Conservation (phyloP, 2,797 vertebrate species). For the Zenarchopterus dispar region DNA sequence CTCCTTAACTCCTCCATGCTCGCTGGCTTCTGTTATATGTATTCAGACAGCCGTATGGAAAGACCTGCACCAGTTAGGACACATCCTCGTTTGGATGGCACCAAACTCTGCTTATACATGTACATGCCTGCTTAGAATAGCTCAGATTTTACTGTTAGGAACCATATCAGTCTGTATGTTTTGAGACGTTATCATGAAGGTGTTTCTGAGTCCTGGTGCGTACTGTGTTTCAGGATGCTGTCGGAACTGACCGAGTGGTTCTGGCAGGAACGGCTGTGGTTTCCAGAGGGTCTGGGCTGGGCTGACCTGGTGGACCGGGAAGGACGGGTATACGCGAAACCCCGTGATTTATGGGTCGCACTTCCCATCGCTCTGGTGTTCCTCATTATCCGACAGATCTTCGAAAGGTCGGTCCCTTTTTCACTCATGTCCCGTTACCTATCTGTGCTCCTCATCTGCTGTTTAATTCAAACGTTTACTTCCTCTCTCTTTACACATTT, state of each 20-base stretch:
- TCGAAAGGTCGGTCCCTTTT: conserved; percentile 87
- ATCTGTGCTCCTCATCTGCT: neutral
- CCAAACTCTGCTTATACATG: conserved; percentile 12
- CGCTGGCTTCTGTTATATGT: conserved; percentile 36
- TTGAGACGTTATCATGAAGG: neutral
- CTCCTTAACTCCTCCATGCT: conserved; percentile 31
- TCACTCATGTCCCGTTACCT: neutral
- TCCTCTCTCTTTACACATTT: conserved; percentile 5
- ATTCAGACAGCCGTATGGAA: conserved; percentile 41
- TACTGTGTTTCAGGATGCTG: conserved; percentile 85
- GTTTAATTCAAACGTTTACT: conserved; percentile 15
- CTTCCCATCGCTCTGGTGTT: conserved; percentile 92
- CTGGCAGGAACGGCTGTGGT: conserved; percentile 95
- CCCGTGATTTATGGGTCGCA: conserved; percentile 88
- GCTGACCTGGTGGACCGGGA: conserved; percentile 90
- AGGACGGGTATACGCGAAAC: conserved; percentile 89
- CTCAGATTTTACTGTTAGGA: neutral
- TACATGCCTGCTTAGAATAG: too few species aligned
- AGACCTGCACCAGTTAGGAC: conserved; percentile 11
- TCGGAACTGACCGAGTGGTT: conserved; percentile 87
- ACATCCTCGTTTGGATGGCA: conserved; percentile 1
- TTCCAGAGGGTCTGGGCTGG: conserved; percentile 93
- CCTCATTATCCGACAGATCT: conserved; percentile 89
- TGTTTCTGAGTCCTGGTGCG: conserved; percentile 19
- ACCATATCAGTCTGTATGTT: conserved; percentile 6